Conservation (phyloP, 2,113 vertebrate genomes). For the Pollachius pollachius region DNA sequence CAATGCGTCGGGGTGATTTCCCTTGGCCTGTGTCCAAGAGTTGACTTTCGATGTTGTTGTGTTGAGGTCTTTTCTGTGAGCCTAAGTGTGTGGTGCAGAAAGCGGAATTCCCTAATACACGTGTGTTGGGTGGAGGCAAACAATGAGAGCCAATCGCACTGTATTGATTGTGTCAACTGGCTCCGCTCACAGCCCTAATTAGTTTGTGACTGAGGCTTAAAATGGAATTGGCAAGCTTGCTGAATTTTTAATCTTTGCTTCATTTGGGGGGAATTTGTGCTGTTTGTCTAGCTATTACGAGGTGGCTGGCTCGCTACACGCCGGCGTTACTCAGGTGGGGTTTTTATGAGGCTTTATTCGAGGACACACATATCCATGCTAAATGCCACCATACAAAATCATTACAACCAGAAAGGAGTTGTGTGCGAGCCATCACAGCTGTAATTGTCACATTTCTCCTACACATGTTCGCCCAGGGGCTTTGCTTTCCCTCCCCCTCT, state of each 20-base stretch:
- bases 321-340: neutral
- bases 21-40: no score
- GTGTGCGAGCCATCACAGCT: no score
- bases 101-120: neutral
- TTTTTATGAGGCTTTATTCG: no score
- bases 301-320: neutral
- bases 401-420: no score
- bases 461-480: no score
- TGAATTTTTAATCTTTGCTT: conserved; percentile 16
- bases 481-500: no score
- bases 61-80: no score
- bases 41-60: no score
- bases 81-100: neutral
- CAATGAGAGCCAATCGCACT: neutral
- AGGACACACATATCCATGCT: no score
- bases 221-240: neutral
- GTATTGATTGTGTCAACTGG: conserved; percentile 10
- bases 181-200: neutral
- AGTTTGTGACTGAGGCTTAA: conserved; percentile 10
- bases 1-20: no score
- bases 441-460: no score
- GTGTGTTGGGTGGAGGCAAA: neutral
- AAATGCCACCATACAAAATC: no score
- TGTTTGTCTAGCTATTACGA: neutral
- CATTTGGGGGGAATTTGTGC: conserved; percentile 4